phyloP scores from a whole-genome alignment of 2,888 invertebrate genomes.

The Amphimallon solstitiale region DNA sequence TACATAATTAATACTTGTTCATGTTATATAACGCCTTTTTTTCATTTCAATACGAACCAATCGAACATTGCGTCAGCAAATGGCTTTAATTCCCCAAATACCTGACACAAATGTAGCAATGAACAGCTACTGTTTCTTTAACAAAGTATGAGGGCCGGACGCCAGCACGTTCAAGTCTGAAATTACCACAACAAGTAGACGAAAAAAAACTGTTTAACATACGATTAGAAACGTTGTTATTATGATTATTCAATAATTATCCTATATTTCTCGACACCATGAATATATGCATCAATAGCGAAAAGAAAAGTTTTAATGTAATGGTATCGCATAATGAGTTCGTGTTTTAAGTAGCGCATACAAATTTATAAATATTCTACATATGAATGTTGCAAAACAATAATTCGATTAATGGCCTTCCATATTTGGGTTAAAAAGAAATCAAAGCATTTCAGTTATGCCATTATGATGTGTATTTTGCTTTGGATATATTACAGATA shows the following conservation, averaged over 20 bases:
- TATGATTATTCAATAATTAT: constrained; percentile 32
- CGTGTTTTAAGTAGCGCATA: constrained; percentile 11
- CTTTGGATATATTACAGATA: not conserved
- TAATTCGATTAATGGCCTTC: constrained; percentile 1
- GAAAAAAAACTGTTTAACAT: constrained; percentile 14
- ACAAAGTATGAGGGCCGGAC: constrained; percentile 1
- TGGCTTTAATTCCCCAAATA: constrained; percentile 20
- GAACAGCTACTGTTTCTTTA: not conserved
- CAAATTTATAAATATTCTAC: not conserved
- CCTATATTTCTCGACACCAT: constrained; percentile 13
- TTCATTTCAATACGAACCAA: not conserved
- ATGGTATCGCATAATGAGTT: constrained; percentile 13
- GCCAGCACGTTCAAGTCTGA: constrained; percentile 5
- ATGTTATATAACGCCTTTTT: not conserved
- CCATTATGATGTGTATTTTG: constrained; percentile 3
- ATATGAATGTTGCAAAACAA: not conserved
- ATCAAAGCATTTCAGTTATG: constrained; percentile 2
- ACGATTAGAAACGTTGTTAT: constrained; percentile 24
- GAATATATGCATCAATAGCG: constrained; percentile 20
- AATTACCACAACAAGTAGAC: constrained; percentile 14
- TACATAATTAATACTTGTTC: no score
- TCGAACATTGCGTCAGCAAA: constrained; percentile 11
- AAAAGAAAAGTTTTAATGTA: constrained; percentile 5
- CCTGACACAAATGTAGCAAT: constrained; percentile 18
- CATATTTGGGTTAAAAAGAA: constrained; percentile 14